Percentiles rank a stretch among this genome's conserved stretches.
phyloP scores from a whole-genome alignment of 2,797 vertebrate species.

The Rhynchotus rufescens region DNA sequence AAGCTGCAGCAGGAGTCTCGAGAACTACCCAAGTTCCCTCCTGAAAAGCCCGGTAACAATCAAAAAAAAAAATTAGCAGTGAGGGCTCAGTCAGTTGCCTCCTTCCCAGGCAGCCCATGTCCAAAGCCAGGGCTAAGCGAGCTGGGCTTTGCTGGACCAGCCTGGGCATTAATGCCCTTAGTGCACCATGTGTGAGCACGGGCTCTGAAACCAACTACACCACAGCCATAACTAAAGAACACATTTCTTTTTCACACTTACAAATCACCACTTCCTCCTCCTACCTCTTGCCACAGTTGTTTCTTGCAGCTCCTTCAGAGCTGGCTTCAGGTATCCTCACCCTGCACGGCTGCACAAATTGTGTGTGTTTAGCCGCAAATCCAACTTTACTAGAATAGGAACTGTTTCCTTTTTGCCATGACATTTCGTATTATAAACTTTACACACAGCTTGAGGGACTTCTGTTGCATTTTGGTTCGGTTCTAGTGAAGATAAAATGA shows the following conservation, averaged over 20 bases:
- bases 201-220: neutral
- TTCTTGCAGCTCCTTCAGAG: neutral
- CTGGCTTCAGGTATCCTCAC: neutral
- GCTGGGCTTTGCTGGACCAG: neutral
- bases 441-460: neutral
- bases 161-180: neutral
- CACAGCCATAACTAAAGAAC: neutral
- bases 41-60: neutral
- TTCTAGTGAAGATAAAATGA: neutral
- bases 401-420: neutral
- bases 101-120: neutral
- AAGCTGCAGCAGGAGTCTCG: conserved; percentile 9
- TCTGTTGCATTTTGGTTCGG: neutral
- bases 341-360: neutral
- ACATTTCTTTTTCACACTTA: neutral
- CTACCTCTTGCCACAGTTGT: neutral
- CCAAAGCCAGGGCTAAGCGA: neutral
- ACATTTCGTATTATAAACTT: neutral
- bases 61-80: neutral
- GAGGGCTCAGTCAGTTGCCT: neutral
- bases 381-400: neutral
- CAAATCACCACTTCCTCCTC: fast-evolving
- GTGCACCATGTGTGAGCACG: neutral
- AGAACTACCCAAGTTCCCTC: neutral
- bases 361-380: neutral